Conservation (phyloP, 2,113 vertebrate species). For the Martes martes region DNA sequence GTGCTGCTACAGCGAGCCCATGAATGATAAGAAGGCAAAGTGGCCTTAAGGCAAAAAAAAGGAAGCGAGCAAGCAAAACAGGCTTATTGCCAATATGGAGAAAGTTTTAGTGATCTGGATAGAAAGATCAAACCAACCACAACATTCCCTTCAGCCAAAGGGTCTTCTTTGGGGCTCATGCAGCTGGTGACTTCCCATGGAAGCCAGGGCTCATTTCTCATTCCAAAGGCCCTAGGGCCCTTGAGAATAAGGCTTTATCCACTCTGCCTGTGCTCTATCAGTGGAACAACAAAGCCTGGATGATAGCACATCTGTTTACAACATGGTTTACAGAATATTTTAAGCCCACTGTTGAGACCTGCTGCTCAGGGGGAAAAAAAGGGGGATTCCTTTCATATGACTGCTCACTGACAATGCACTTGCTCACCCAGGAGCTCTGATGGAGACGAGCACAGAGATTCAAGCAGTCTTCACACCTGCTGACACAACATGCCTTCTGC, state of each 20-base stretch:
- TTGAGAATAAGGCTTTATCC: background rate
- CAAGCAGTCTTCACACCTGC: background rate
- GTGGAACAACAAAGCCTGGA: background rate
- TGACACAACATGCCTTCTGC: too few relatives aligned
- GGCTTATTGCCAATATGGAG: background rate
- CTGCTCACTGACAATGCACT: background rate
- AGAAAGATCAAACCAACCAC: background rate
- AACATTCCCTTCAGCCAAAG: background rate
- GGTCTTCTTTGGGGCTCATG: background rate
- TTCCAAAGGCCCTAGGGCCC: background rate
- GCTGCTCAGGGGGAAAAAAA: background rate
- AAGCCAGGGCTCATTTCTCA: background rate
- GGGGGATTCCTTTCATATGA: background rate
- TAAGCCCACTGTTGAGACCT: background rate
- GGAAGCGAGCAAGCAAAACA: background rate
- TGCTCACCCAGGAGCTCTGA: background rate
- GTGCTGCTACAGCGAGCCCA: background rate
- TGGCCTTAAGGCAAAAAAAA: background rate
- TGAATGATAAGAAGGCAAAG: background rate
- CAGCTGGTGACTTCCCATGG: background rate
- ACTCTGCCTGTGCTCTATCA: background rate
- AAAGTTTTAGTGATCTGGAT: background rate
- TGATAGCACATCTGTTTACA: background rate
- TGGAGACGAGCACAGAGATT: background rate
- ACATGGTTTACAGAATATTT: background rate